Evolutionary conservation across 2,888 invertebrate species (phyloP).

Genomic region (Rhagonycha lutea): DNA sequence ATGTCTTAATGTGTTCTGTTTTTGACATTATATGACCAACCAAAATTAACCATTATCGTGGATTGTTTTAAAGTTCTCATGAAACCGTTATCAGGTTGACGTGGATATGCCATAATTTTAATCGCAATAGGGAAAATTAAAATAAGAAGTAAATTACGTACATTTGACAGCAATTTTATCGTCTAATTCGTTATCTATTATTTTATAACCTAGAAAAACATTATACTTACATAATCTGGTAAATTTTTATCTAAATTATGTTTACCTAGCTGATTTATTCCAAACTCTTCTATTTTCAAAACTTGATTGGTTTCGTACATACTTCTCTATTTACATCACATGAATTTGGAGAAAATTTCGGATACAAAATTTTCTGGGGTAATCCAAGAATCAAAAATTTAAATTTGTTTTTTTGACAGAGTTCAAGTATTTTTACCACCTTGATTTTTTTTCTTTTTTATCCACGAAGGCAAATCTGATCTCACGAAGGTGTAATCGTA

Average conservation of each 20-base stretch:
- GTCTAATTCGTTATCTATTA: not conserved
- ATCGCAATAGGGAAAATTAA: not conserved
- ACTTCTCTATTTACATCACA: not conserved
- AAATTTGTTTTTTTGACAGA: constrained; percentile 8
- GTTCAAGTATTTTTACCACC: constrained; percentile 6
- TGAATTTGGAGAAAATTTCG: not conserved
- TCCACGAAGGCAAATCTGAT: constrained; percentile 8
- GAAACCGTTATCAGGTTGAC: constrained; percentile 25
- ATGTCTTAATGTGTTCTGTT: constrained; percentile 1
- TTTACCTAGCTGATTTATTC: not conserved
- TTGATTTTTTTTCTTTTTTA: constrained; percentile 5
- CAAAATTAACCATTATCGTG: not conserved
- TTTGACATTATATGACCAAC: constrained; percentile 9
- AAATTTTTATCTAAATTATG: not conserved
- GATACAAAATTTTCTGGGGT: not conserved
- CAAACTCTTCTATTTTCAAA: not conserved
- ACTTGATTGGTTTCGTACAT: not conserved
- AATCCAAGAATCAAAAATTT: not conserved
- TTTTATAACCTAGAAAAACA: not conserved
- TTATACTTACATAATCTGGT: not conserved
- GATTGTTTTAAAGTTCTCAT: not conserved
- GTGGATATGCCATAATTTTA: constrained; percentile 3
- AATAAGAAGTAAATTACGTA: constrained; percentile 1
- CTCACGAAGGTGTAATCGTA: not conserved
- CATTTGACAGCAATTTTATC: not conserved